Evolutionary conservation across 2,797 vertebrate genomes (phyloP).

Genomic region (Notoglanidium macrostoma): DNA sequence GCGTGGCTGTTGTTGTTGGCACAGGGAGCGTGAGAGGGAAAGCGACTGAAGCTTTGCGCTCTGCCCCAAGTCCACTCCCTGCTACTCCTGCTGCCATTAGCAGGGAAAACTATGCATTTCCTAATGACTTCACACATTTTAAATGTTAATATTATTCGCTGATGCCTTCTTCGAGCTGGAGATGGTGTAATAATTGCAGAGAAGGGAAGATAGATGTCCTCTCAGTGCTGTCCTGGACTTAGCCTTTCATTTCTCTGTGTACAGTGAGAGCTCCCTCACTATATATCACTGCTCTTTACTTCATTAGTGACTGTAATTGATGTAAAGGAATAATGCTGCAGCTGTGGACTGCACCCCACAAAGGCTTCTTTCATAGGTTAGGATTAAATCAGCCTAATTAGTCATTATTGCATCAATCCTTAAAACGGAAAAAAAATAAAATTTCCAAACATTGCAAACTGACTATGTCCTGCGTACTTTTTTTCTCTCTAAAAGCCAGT

Average conservation of each 20-base stretch:
- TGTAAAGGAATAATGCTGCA: constrained; percentile 20
- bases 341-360: constrained; percentile 7
- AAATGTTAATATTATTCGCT: constrained; percentile 46
- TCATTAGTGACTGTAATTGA: constrained; percentile 31
- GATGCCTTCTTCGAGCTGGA: constrained; percentile 18
- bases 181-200: constrained; percentile 31
- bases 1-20: constrained; percentile 59
- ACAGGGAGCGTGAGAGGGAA: constrained; percentile 28
- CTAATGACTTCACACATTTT: constrained; percentile 62
- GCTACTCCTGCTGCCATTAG: constrained; percentile 54
- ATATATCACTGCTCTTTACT: constrained; percentile 38
- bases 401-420: constrained; percentile 26
- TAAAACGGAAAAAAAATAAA: background rate
- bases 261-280: constrained; percentile 21
- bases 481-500: background rate
- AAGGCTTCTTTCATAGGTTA: constrained; percentile 16
- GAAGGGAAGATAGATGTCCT: constrained; percentile 39
- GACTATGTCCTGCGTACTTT: background rate
- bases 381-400: constrained; percentile 32
- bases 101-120: constrained; percentile 53
- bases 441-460: constrained; percentile 4
- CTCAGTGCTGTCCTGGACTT: constrained; percentile 26
- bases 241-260: constrained; percentile 34
- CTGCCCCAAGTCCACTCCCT: constrained; percentile 47
- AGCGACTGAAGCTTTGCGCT: constrained; percentile 53